These are phyloP conservation scores for Eulemur albifrons DNA, from an alignment of 2,797 vertebrate species.

Conservation along the genomic window DNA sequence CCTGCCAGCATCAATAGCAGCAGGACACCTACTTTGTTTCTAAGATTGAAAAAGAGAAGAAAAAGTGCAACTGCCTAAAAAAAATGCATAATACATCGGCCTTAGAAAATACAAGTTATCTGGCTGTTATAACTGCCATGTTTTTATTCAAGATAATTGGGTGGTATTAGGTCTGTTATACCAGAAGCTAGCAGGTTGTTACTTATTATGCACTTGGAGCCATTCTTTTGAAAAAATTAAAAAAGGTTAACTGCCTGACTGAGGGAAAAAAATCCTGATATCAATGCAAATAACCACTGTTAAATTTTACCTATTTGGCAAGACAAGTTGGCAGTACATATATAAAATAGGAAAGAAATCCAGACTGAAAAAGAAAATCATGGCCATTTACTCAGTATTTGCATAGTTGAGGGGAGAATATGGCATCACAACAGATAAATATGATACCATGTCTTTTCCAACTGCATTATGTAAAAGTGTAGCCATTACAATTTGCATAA, in stretches of 20 bases:
- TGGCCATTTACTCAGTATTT: constrained; percentile 12
- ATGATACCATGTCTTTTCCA: neutral
- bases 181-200: neutral
- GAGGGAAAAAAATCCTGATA: neutral
- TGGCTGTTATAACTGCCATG: neutral
- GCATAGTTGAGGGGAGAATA: constrained; percentile 30
- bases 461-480: neutral
- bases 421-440: constrained; percentile 58
- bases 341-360: neutral
- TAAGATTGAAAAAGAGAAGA: constrained; percentile 10
- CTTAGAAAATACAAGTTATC: neutral
- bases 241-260: neutral
- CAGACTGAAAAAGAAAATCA: neutral
- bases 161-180: neutral
- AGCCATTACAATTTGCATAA: neutral
- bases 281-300: neutral
- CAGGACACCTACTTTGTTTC: neutral
- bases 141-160: neutral
- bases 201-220: neutral
- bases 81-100: neutral
- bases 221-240: neutral
- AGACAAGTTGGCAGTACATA: neutral
- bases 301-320: constrained; percentile 24
- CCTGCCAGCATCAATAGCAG: neutral
- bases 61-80: neutral